Conservation (phyloP, 2,888 invertebrate species). For the Cerastis leucographa region DNA sequence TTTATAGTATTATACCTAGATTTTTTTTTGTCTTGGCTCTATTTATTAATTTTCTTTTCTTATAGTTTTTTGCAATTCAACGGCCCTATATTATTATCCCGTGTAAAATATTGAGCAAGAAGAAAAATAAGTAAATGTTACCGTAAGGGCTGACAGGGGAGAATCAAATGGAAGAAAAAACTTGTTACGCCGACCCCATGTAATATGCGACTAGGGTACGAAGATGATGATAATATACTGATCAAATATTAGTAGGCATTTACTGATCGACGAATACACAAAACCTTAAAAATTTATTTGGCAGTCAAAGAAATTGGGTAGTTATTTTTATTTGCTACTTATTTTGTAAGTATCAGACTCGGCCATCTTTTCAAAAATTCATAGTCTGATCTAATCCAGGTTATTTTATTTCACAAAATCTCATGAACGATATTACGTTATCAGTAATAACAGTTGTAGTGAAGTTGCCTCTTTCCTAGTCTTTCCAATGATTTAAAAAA, state of each 20-base stretch:
- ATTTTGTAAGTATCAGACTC: slow-evolving; percentile 6
- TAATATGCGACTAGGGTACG: background rate
- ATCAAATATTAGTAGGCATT: too few species aligned
- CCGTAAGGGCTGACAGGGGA: background rate
- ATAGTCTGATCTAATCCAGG: background rate
- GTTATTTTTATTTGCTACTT: background rate
- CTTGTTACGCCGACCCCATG: background rate
- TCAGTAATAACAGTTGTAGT: slow-evolving; percentile 54
- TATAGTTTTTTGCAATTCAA: background rate
- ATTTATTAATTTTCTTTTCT: background rate
- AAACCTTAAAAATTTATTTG: background rate
- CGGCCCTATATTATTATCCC: background rate
- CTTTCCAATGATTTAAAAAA: background rate
- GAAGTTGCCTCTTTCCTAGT: background rate
- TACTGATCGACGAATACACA: background rate
- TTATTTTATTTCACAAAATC: slow-evolving; percentile 28
- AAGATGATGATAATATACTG: background rate
- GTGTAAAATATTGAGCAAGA: background rate
- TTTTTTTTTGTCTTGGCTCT: background rate
- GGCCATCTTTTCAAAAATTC: slow-evolving; percentile 29
- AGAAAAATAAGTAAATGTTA: background rate
- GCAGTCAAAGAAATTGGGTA: background rate
- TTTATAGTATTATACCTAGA: background rate
- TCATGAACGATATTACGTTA: slow-evolving; percentile 22
- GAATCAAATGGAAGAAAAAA: background rate